phyloP scores from a whole-genome alignment of 2,888 invertebrate genomes.

The Troglohyphantes excavatus region DNA sequence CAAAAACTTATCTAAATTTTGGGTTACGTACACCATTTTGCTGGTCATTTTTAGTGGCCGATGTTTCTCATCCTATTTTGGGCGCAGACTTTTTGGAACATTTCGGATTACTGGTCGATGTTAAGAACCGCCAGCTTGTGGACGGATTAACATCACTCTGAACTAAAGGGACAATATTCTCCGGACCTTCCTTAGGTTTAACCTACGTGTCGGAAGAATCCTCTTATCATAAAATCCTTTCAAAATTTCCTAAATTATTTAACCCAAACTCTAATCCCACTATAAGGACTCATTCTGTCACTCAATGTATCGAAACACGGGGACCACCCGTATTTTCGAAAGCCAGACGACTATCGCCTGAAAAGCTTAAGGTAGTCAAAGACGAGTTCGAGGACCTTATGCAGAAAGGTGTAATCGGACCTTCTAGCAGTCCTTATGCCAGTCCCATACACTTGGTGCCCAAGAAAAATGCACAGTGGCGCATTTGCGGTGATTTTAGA shows the following conservation, averaged over 20 bases:
- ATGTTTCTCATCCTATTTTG: slow-evolving; percentile 77
- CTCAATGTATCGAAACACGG: slow-evolving; percentile 15
- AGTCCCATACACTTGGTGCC: slow-evolving; percentile 61
- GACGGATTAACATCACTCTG: neutral
- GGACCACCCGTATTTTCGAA: slow-evolving; percentile 36
- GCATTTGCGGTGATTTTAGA: slow-evolving; percentile 4
- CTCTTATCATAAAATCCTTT: neutral
- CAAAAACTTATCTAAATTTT: slow-evolving; percentile 44
- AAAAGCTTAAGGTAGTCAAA: slow-evolving; percentile 6
- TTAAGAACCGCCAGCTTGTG: slow-evolving; percentile 1
- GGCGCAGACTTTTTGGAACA: slow-evolving; percentile 74
- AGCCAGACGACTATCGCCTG: neutral
- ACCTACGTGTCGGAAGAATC: neutral
- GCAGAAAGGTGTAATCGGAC: neutral
- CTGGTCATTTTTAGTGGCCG: slow-evolving; percentile 76
- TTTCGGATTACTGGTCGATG: slow-evolving; percentile 19
- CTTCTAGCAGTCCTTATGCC: slow-evolving; percentile 45
- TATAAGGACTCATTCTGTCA: neutral
- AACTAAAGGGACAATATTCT: neutral
- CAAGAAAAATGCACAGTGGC: slow-evolving; percentile 17
- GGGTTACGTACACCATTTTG: slow-evolving; percentile 35
- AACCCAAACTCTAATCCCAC: neutral
- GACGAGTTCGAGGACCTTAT: neutral
- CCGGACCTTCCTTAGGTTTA: neutral
- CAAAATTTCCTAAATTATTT: neutral